phyloP scores from a whole-genome alignment of 2,888 invertebrate genomes.

The Parnassius apollo region DNA sequence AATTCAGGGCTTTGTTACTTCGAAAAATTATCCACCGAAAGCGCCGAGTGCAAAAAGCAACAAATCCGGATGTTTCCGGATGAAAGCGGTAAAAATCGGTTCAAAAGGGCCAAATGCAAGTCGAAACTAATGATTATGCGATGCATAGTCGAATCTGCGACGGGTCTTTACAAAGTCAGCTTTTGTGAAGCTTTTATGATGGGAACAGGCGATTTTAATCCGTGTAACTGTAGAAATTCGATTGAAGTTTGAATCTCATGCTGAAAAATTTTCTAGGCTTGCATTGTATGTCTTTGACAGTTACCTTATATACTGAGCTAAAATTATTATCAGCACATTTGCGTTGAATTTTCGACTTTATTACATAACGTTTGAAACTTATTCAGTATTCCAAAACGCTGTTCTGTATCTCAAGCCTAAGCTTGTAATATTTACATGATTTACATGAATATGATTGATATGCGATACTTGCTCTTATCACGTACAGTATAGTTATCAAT shows the following conservation, averaged over 20 bases:
- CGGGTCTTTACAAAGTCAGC: conserved; percentile 29
- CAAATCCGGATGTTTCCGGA: conserved; percentile 50
- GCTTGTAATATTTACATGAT: conserved; percentile 60
- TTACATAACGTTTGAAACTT: conserved; percentile 29
- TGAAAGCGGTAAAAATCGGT: conserved; percentile 49
- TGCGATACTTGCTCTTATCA: conserved; percentile 32
- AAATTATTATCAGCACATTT: conserved; percentile 32
- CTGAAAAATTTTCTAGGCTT: conserved; percentile 29
- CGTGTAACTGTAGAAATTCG: conserved; percentile 21
- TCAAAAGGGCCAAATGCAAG: conserved; percentile 46
- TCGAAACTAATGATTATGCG: conserved; percentile 56
- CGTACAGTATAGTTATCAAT: background rate
- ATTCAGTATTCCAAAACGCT: conserved; percentile 33
- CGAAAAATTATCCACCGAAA: conserved; percentile 18
- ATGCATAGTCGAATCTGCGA: conserved; percentile 30
- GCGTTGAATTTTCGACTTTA: conserved; percentile 31
- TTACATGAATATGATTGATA: conserved; percentile 41
- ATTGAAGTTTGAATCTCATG: conserved; percentile 23
- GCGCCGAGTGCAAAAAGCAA: conserved; percentile 26
- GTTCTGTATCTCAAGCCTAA: conserved; percentile 44
- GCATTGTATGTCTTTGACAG: conserved; percentile 53
- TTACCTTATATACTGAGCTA: conserved; percentile 39
- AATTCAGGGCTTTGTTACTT: conserved; percentile 16
- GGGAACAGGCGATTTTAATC: conserved; percentile 31
- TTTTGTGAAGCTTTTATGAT: conserved; percentile 24